A percentile compares a stretch with the other conserved stretches of the same genome.
Conservation (phyloP, 1,140 invertebrate genomes). For the Steinernema khuongi region DNA sequence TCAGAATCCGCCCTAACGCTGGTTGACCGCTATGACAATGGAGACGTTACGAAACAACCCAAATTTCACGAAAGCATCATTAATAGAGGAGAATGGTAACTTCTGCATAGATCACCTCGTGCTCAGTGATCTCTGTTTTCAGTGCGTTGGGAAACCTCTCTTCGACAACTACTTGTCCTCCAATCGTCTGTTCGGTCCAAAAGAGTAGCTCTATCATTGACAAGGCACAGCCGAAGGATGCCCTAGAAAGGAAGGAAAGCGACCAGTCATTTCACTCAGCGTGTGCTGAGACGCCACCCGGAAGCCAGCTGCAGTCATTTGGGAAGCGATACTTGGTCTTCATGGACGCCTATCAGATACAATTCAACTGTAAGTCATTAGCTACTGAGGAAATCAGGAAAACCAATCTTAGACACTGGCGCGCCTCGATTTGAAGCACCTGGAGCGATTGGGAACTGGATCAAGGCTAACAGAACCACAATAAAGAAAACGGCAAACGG, state of each 20-base stretch:
- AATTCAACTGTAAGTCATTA: constrained; percentile 1
- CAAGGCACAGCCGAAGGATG: background rate
- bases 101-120: background rate
- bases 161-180: background rate
- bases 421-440: constrained; percentile 26
- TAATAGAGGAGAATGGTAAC: background rate
- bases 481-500: constrained; percentile 21
- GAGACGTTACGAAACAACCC: background rate
- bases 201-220: background rate
- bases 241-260: background rate
- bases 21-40: background rate
- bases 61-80: constrained; percentile 8
- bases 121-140: background rate
- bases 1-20: background rate
- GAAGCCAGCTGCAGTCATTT: background rate
- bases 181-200: background rate
- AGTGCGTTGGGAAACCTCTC: background rate
- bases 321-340: constrained; percentile 13
- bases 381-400: background rate
- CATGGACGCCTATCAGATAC: constrained; percentile 16
- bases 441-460: constrained; percentile 33
- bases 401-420: background rate
- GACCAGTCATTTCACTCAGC: background rate
- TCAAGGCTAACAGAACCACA: constrained; percentile 15
- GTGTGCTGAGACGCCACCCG: background rate